Conservation (phyloP, 2,888 invertebrate genomes). For the Cactoblastis cactorum region DNA sequence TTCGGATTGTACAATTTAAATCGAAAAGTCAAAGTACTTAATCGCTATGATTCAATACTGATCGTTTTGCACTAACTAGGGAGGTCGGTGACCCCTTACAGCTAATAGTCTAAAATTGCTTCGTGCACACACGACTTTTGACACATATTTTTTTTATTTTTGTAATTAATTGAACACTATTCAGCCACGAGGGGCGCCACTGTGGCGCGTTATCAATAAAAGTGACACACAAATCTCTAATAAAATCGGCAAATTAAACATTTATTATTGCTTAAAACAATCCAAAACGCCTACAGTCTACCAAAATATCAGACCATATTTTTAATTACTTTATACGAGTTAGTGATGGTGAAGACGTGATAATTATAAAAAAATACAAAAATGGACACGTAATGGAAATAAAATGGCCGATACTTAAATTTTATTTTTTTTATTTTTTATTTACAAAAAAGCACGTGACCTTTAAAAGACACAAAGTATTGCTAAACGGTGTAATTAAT, state of each 20-base stretch:
- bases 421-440: neutral
- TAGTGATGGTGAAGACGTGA: neutral
- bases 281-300: conserved; percentile 9
- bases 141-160: conserved; percentile 22
- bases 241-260: conserved; percentile 6
- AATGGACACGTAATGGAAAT: neutral
- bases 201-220: conserved; percentile 11
- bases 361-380: conserved; percentile 4
- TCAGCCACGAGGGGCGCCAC: conserved; percentile 25
- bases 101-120: conserved; percentile 59
- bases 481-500: too few species aligned
- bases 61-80: conserved; percentile 63
- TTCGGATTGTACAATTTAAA: conserved; percentile 72
- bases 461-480: too few species aligned
- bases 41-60: conserved; percentile 37
- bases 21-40: conserved; percentile 70
- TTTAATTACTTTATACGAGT: conserved; percentile 10
- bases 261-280: conserved; percentile 8
- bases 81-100: conserved; percentile 38
- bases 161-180: conserved; percentile 38
- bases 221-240: conserved; percentile 2
- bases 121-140: conserved; percentile 43
- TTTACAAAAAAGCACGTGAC: neutral
- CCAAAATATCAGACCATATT: conserved; percentile 14
- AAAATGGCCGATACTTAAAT: neutral